Evolutionary conservation across 35 echinoderm and acorn worm genomes (phyloP).

Genomic region (Heliocidaris tuberculata): DNA sequence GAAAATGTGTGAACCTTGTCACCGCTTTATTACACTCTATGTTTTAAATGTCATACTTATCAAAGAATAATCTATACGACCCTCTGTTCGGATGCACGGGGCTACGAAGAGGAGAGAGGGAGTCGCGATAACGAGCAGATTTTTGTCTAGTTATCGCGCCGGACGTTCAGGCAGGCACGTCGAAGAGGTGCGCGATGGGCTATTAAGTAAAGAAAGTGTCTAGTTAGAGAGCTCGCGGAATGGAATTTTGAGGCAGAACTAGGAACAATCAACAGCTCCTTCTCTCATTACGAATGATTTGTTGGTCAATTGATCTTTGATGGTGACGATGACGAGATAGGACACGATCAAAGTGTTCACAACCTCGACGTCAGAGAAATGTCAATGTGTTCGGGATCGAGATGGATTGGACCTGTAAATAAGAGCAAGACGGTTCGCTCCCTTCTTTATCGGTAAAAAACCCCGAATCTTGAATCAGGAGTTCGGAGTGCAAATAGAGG

Average conservation of each 20-base stretch:
- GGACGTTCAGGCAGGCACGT: not conserved
- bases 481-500: no score
- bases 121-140: not conserved
- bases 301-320: constrained; percentile 34
- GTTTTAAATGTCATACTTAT: not conserved
- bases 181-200: not conserved
- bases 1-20: not conserved
- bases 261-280: not conserved
- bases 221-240: not conserved
- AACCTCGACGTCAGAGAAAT: not conserved
- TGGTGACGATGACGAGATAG: not conserved
- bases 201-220: constrained; percentile 19
- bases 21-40: not conserved
- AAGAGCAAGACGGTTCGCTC: no score
- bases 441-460: no score
- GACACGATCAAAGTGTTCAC: not conserved
- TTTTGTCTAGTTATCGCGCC: not conserved
- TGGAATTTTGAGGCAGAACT: not conserved
- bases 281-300: constrained; percentile 25
- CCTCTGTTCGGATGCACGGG: not conserved
- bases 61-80: not conserved
- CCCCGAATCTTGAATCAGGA: no score
- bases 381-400: no score
- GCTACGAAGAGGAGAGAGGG: not conserved
- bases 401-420: no score